A percentile compares a stretch with the other conserved stretches of the same genome.
Conservation (phyloP, 1,140 invertebrate genomes). For the Nixonia krombeini region DNA sequence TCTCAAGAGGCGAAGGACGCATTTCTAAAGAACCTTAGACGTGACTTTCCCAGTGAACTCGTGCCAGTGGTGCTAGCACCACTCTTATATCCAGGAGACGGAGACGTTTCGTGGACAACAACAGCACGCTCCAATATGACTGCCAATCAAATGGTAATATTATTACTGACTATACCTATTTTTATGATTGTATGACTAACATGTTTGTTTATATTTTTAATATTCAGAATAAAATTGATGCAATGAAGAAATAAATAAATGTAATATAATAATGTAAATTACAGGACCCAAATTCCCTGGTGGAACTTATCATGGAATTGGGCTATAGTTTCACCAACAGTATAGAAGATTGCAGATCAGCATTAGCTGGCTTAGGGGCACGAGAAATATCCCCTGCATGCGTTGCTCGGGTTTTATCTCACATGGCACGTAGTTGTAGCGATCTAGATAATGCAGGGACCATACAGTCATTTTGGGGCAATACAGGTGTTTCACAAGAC, state of each 20-base stretch:
- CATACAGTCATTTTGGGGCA: slow-evolving; percentile 74
- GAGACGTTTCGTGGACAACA: slow-evolving; percentile 79
- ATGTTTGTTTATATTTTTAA: too few relatives aligned
- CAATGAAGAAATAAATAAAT: too few relatives aligned
- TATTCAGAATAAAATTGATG: too few relatives aligned
- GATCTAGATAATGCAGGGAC: slow-evolving; percentile 80
- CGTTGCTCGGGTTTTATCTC: slow-evolving; percentile 86
- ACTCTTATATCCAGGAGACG: slow-evolving; percentile 84
- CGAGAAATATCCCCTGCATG: slow-evolving; percentile 84
- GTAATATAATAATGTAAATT: too few relatives aligned
- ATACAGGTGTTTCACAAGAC: slow-evolving; percentile 52
- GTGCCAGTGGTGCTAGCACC: slow-evolving; percentile 91
- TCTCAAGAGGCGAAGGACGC: slow-evolving; percentile 81
- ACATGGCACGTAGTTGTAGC: slow-evolving; percentile 88
- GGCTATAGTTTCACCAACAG: slow-evolving; percentile 90
- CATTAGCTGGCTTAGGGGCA: slow-evolving; percentile 82
- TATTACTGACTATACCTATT: too few relatives aligned
- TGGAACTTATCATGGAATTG: slow-evolving; percentile 90
- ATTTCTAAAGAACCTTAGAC: slow-evolving; percentile 84
- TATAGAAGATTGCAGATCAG: slow-evolving; percentile 90
- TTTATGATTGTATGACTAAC: too few relatives aligned
- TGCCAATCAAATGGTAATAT: slow-evolving; percentile 75
- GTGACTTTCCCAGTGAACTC: slow-evolving; percentile 89
- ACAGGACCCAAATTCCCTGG: slow-evolving; percentile 79
- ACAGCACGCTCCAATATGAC: slow-evolving; percentile 69